Evolutionary conservation across 2,113 vertebrate species (phyloP).

Genomic region (Crotophaga sulcirostris): DNA sequence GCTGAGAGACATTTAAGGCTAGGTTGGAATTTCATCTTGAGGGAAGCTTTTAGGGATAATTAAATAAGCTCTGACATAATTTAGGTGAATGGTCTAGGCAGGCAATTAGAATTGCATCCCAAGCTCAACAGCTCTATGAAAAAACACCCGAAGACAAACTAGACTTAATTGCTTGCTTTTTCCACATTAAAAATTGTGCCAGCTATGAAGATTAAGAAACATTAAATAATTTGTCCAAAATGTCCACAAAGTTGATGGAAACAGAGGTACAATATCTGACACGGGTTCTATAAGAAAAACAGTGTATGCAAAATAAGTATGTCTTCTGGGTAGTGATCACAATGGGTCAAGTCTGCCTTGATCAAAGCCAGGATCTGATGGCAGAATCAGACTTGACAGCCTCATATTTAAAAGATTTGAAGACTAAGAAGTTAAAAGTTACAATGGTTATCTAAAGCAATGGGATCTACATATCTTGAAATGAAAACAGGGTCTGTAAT

Average conservation of each 20-base stretch:
- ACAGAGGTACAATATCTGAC: background rate
- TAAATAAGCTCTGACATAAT: constrained; percentile 31
- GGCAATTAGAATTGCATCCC: background rate
- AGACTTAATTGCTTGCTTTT: background rate
- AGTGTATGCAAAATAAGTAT: background rate
- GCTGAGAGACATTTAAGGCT: background rate
- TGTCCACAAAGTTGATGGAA: background rate
- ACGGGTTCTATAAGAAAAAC: background rate
- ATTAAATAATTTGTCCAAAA: background rate
- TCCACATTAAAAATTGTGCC: background rate
- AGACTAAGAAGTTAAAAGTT: constrained; percentile 6
- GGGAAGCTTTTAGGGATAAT: constrained; percentile 30
- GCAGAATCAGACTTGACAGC: background rate
- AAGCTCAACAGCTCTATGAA: background rate
- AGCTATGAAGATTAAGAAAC: background rate
- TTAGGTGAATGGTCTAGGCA: background rate
- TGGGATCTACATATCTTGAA: background rate
- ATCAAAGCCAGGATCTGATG: background rate
- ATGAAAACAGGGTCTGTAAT: background rate
- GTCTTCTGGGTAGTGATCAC: background rate
- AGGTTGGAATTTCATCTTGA: background rate
- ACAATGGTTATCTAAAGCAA: background rate
- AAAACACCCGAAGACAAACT: background rate
- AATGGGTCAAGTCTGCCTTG: background rate
- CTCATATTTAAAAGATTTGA: constrained; percentile 52